Evolutionary conservation across 2,888 invertebrate species (phyloP).

Genomic region (Trypoxylon attenuatum): DNA sequence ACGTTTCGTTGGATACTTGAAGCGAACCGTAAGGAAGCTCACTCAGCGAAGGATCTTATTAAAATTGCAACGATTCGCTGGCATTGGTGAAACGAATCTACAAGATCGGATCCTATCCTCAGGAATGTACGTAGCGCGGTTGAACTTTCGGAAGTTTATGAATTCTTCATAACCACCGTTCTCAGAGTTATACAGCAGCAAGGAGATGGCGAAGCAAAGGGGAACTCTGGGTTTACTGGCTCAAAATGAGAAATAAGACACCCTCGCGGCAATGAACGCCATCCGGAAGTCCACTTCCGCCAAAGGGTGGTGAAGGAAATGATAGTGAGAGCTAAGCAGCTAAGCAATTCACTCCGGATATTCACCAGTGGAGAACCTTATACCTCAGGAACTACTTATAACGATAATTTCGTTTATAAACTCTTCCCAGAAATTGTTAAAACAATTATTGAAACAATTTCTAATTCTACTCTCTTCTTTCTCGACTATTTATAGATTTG

Average conservation of each 20-base stretch:
- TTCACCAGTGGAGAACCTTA: no score
- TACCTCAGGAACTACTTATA: no score
- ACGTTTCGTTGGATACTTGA: no score
- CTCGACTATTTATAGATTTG: no score
- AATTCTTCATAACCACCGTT: neutral
- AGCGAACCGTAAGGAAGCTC: no score
- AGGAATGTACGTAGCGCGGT: no score
- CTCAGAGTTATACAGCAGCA: neutral
- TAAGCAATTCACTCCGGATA: constrained; percentile 24
- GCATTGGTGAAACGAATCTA: neutral
- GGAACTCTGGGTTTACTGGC: neutral
- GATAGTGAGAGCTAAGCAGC: constrained; percentile 2
- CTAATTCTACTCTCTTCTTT: no score
- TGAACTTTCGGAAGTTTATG: neutral
- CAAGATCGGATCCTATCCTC: no score
- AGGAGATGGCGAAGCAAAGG: neutral
- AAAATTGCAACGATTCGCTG: neutral
- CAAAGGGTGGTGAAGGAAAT: constrained; percentile 25
- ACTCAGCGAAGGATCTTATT: neutral
- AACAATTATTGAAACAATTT: no score
- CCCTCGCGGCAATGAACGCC: neutral
- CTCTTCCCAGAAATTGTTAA: no score
- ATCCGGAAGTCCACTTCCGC: neutral
- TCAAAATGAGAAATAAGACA: neutral
- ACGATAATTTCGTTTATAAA: no score